These are phyloP conservation scores for Todiramphus chloris DNA, from an alignment of 2,113 vertebrate genomes.

Conservation along the genomic window DNA sequence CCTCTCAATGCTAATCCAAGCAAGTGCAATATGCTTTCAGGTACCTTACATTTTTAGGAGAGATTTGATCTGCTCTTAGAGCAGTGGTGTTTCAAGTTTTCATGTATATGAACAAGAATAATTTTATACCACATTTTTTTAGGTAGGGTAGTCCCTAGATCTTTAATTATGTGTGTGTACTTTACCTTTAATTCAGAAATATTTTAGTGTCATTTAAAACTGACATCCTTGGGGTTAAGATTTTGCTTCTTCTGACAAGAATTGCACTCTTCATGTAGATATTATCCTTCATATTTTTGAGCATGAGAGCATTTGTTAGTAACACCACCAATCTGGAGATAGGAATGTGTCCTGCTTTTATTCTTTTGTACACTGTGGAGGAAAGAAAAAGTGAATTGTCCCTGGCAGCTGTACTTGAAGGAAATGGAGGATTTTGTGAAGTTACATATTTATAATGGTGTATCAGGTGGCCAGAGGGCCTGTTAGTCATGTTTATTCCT, in stretches of 20 bases:
- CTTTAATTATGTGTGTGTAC: neutral
- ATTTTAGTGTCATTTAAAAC: neutral
- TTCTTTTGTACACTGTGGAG: neutral
- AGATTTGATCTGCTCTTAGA: neutral
- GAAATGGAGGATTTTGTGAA: neutral
- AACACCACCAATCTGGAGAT: neutral
- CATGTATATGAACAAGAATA: neutral
- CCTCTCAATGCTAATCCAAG: neutral
- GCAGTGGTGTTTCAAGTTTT: neutral
- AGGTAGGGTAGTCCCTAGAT: neutral
- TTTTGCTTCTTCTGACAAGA: neutral
- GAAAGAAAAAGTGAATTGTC: neutral
- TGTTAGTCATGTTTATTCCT: neutral
- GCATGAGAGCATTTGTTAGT: neutral
- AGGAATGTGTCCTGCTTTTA: neutral
- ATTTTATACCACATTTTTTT: neutral
- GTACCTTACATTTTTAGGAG: neutral
- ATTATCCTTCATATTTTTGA: neutral
- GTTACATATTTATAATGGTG: neutral
- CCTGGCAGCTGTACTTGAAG: neutral
- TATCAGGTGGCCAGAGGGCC: neutral
- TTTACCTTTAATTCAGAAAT: neutral
- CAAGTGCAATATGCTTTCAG: neutral
- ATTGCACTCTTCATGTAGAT: neutral
- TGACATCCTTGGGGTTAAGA: neutral